Percentiles rank a stretch among this genome's conserved stretches.
Conservation (phyloP, 2,888 invertebrate genomes). For the Scaptomyza flava region DNA sequence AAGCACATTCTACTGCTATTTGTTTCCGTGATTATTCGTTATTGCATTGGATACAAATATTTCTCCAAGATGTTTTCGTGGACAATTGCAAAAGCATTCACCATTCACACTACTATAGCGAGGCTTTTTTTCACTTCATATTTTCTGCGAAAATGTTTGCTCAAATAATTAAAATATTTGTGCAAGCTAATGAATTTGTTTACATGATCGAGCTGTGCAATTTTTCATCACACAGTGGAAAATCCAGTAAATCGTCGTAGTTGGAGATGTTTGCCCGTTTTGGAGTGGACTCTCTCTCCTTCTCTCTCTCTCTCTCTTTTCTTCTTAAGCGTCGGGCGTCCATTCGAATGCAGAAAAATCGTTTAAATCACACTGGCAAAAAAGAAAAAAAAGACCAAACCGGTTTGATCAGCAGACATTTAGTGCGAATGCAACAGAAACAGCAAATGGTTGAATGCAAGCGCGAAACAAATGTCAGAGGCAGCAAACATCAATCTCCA, state of each 20-base stretch:
- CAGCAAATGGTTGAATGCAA: slow-evolving; percentile 39
- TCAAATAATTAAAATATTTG: slow-evolving; percentile 79
- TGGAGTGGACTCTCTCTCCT: not conserved
- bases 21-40: no score
- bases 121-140: slow-evolving; percentile 20
- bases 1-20: no score
- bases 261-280: slow-evolving; percentile 5
- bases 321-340: slow-evolving; percentile 43
- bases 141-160: slow-evolving; percentile 35
- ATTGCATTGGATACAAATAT: no score
- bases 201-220: slow-evolving; percentile 75
- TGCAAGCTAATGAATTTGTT: slow-evolving; percentile 76
- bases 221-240: slow-evolving; percentile 67
- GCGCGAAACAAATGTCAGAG: slow-evolving; percentile 80
- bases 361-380: slow-evolving; percentile 71
- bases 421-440: slow-evolving; percentile 58
- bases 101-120: slow-evolving; percentile 42
- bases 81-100: slow-evolving; percentile 42
- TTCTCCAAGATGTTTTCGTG: no score
- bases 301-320: not conserved
- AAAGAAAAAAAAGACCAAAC: slow-evolving; percentile 53
- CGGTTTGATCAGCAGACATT: slow-evolving; percentile 42
- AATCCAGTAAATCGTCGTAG: slow-evolving; percentile 61
- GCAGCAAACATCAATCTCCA: slow-evolving; percentile 78
- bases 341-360: slow-evolving; percentile 62